These are phyloP conservation scores for Leguminivora glycinivorella DNA, from an alignment of 1,140 invertebrate species.

Conservation along the genomic window DNA sequence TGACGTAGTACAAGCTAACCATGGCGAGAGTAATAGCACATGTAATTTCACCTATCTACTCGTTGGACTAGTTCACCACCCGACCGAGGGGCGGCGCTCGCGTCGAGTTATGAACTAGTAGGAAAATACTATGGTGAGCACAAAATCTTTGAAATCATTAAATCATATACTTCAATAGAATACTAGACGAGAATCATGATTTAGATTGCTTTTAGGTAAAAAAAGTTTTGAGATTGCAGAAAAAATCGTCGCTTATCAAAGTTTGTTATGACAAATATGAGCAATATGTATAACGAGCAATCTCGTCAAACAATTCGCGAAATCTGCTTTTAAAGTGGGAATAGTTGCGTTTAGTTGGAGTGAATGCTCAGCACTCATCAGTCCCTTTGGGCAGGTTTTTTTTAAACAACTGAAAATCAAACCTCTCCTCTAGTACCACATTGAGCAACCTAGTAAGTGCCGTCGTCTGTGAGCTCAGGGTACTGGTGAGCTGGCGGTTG, in stretches of 20 bases:
- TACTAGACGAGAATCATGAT: neutral
- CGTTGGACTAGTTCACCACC: neutral
- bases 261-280: no score
- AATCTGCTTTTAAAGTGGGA: no score
- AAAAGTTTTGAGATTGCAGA: no score
- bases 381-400: no score
- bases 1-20: conserved; percentile 22
- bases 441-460: conserved; percentile 75
- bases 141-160: conserved; percentile 1
- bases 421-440: neutral
- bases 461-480: conserved; percentile 79
- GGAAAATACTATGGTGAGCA: conserved; percentile 8
- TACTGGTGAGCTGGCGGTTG: conserved; percentile 81
- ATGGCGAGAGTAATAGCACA: conserved; percentile 23
- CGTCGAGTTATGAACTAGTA: neutral
- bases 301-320: no score
- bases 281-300: no score
- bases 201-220: neutral
- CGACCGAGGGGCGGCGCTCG: neutral
- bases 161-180: neutral
- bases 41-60: conserved; percentile 28
- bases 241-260: no score
- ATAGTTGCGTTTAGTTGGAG: no score
- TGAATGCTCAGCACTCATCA: no score
- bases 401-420: no score